phyloP scores from a whole-genome alignment of 2,113 vertebrate species.

The Periophthalmus modestus region DNA sequence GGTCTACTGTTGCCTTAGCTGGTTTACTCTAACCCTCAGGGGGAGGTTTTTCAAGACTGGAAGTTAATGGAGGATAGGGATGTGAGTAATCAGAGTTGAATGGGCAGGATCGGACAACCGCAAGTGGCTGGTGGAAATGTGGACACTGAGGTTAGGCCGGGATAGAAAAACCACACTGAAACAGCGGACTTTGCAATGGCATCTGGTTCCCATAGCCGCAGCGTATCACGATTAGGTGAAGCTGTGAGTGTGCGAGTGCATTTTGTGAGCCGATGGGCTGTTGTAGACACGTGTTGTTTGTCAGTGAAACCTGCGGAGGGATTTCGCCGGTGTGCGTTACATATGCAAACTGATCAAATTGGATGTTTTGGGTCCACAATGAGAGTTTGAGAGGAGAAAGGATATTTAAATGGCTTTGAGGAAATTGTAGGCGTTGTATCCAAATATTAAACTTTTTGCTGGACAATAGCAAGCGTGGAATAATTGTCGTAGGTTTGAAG shows the following conservation, averaged over 20 bases:
- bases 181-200: constrained; percentile 78
- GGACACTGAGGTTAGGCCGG: constrained; percentile 72
- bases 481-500: constrained; percentile 48
- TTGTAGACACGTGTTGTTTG: constrained; percentile 18
- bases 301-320: constrained; percentile 17
- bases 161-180: constrained; percentile 72
- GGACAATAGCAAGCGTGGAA: constrained; percentile 26
- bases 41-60: constrained; percentile 58
- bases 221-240: constrained; percentile 77
- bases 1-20: constrained; percentile 60
- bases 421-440: constrained; percentile 33
- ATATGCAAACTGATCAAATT: not conserved
- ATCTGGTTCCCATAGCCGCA: constrained; percentile 78
- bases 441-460: constrained; percentile 20
- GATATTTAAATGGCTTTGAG: constrained; percentile 33
- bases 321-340: constrained; percentile 6
- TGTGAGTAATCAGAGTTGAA: constrained; percentile 77
- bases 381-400: not conserved
- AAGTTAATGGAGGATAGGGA: constrained; percentile 73
- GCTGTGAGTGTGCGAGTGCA: constrained; percentile 65
- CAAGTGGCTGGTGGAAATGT: constrained; percentile 75
- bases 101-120: constrained; percentile 70
- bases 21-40: constrained; percentile 40
- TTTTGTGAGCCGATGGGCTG: constrained; percentile 15
- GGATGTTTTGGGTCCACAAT: constrained; percentile 10